Conservation (phyloP, 1,140 invertebrate genomes). For the Berghia stephanieae region DNA sequence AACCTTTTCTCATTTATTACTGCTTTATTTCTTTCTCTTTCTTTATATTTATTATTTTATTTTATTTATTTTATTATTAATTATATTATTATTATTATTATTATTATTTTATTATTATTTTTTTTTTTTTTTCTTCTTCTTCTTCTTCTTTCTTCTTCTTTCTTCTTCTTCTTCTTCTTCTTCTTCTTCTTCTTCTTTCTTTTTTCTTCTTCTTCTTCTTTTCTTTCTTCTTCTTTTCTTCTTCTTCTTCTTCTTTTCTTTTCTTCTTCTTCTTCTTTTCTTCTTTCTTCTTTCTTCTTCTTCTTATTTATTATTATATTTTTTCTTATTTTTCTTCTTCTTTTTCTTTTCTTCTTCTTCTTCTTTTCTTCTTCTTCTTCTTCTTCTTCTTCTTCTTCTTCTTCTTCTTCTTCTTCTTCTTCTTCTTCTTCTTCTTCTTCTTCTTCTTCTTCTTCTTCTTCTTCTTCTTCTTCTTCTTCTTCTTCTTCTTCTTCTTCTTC, state of each 20-base stretch:
- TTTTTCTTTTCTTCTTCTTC: neutral
- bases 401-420: neutral
- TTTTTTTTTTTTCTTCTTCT: slow-evolving; percentile 20
- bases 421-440: neutral
- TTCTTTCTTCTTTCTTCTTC: neutral
- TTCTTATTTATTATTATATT: neutral
- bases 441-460: neutral
- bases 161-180: neutral
- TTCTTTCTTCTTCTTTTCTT: neutral
- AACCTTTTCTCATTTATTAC: neutral
- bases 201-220: neutral
- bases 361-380: neutral
- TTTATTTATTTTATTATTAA: neutral
- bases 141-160: neutral
- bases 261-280: neutral
- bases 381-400: neutral
- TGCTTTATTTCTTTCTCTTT: neutral
- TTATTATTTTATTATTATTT: neutral
- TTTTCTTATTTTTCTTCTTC: neutral
- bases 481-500: neutral
- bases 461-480: neutral
- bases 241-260: neutral
- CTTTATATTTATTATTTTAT: neutral
- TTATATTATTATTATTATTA: neutral
- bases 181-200: neutral